Conservation (phyloP, 1,140 invertebrate genomes). For the Ceratina calcarata region DNA sequence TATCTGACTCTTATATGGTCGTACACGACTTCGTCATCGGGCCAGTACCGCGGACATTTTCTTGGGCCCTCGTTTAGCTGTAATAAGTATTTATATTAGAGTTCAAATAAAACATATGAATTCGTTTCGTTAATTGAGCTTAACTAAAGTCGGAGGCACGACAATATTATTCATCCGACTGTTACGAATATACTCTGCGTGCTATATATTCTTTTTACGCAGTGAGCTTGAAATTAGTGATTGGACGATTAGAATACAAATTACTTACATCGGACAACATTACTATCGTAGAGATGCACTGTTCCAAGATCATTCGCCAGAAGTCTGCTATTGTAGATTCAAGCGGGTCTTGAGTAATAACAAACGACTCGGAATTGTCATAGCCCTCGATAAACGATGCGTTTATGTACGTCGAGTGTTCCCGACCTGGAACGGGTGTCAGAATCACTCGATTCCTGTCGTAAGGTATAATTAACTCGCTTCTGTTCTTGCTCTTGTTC, state of each 20-base stretch:
- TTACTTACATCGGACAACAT: conserved; percentile 94
- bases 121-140: background rate
- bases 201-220: conserved; percentile 9
- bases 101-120: background rate
- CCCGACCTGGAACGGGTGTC: conserved; percentile 88
- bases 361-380: conserved; percentile 95
- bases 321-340: conserved; percentile 94
- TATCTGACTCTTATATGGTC: conserved; percentile 93
- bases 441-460: conserved; percentile 94
- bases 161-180: conserved; percentile 40
- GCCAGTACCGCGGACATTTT: conserved; percentile 95
- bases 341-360: conserved; percentile 97
- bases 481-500: conserved; percentile 93
- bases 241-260: background rate
- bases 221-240: too few species aligned
- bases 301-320: conserved; percentile 98
- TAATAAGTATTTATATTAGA: conserved; percentile 49
- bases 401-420: conserved; percentile 98
- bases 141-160: conserved; percentile 39
- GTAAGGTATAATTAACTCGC: conserved; percentile 93
- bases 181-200: conserved; percentile 37
- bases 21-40: conserved; percentile 90
- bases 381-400: conserved; percentile 98
- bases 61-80: conserved; percentile 86
- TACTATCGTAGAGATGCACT: conserved; percentile 93